Percentiles rank a stretch among this genome's conserved stretches.
phyloP scores from a whole-genome alignment of 2,888 invertebrate species.

The Synergus japonicus region DNA sequence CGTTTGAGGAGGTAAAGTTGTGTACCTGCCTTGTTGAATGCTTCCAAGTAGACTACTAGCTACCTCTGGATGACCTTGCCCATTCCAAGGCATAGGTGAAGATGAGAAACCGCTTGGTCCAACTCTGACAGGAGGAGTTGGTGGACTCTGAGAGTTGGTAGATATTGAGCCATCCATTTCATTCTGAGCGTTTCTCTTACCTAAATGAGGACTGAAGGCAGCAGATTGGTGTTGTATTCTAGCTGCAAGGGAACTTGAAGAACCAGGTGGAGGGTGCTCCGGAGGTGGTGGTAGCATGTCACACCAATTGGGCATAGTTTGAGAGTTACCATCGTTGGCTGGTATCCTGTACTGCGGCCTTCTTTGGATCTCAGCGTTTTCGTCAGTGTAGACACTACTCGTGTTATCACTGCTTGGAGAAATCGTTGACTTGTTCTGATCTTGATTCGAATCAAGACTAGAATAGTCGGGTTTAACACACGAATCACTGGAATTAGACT shows the following conservation, averaged over 20 bases:
- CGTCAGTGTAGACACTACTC: slow-evolving; percentile 73
- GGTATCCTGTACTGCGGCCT: slow-evolving; percentile 60
- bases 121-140: slow-evolving; percentile 71
- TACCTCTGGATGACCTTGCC: slow-evolving; percentile 56
- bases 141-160: slow-evolving; percentile 72
- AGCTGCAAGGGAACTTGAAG: slow-evolving; percentile 67
- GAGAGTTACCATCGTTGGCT: slow-evolving; percentile 52
- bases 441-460: slow-evolving; percentile 74
- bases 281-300: slow-evolving; percentile 83
- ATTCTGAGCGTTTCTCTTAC: slow-evolving; percentile 68
- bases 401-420: slow-evolving; percentile 75
- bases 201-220: slow-evolving; percentile 72
- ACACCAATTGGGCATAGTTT: slow-evolving; percentile 79
- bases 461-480: slow-evolving; percentile 76
- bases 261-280: slow-evolving; percentile 80
- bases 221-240: slow-evolving; percentile 66
- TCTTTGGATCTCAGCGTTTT: slow-evolving; percentile 69
- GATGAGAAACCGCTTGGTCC: slow-evolving; percentile 59
- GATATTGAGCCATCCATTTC: slow-evolving; percentile 69
- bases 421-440: slow-evolving; percentile 74
- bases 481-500: slow-evolving; percentile 75
- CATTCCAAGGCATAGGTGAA: slow-evolving; percentile 72
- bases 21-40: slow-evolving; percentile 68
- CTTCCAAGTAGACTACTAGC: slow-evolving; percentile 57
- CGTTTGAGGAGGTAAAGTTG: slow-evolving; percentile 74